A percentile compares a stretch with the other conserved stretches of the same genome.
Evolutionary conservation across 2,113 vertebrate species (phyloP).

Genomic region (Chaetodon trifascialis): DNA sequence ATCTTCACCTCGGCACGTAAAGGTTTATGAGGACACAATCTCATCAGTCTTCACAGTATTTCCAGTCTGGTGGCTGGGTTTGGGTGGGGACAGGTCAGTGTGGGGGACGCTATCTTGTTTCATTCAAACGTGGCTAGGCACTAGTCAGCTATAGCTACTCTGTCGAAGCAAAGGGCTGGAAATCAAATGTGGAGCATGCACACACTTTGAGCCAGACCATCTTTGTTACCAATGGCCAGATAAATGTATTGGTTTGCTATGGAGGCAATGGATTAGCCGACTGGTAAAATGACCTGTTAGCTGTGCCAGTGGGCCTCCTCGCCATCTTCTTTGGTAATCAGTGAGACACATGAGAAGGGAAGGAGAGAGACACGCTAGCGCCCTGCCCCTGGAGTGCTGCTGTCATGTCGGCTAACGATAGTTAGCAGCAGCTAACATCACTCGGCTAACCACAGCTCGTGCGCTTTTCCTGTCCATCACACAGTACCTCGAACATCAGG

Average conservation of each 20-base stretch:
- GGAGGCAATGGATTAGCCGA: conserved; percentile 22
- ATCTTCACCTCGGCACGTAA: neutral
- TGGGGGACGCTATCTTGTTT: conserved; percentile 36
- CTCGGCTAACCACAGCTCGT: conserved; percentile 40
- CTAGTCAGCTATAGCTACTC: neutral
- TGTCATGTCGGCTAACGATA: conserved; percentile 63
- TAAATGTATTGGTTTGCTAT: neutral
- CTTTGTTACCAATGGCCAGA: conserved; percentile 9
- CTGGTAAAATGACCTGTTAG: conserved; percentile 49
- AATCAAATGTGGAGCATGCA: conserved; percentile 31
- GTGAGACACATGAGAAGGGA: conserved; percentile 70
- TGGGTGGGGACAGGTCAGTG: conserved; percentile 47
- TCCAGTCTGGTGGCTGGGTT: neutral
- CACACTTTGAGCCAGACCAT: conserved; percentile 8
- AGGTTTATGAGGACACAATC: neutral
- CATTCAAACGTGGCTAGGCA: conserved; percentile 23
- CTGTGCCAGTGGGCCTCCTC: conserved; percentile 57
- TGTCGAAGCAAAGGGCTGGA: neutral
- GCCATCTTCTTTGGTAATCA: conserved; percentile 61
- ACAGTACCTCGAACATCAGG: conserved; percentile 85
- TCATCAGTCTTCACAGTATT: neutral
- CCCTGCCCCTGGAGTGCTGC: conserved; percentile 50
- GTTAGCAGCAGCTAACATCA: conserved; percentile 57
- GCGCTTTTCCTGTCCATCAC: conserved; percentile 4
- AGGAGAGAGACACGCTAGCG: conserved; percentile 44